Base-by-base conservation (phyloP, 1,140 invertebrate genomes). In the Bombus turneri region DNA sequence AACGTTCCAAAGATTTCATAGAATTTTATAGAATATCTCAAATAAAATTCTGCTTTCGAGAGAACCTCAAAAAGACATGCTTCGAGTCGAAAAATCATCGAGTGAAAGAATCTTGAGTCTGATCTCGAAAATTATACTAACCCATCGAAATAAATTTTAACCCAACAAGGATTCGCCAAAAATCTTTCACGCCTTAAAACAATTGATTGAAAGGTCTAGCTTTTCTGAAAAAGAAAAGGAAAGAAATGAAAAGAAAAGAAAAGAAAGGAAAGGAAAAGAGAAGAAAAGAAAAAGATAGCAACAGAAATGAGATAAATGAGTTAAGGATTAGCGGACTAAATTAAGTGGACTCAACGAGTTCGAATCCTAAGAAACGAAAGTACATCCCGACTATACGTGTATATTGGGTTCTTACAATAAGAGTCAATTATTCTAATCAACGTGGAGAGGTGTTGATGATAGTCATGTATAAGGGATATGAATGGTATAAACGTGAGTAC, bases 341-440 rank as follows among this genome's bases (percentile, higher is more conserved):
- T 73, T 39, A 47, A 74, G 18, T 18, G 53, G 69, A 73, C 39
- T 39, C 53, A 8, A 22, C 41, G n/a, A 64, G 57, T 57, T 74
- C 34, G 57, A 72, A 64, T 62, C 77, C 53, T 47, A 66, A 31
- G n/a, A 62, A 73, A 90, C 80, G 88, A 90, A 90, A 90, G 88
- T 90, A 90, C 62, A 79, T 53, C 28, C 76, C 62, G 77, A 90
- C 80, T 86, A 82, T 88, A 81, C 34, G 37, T 80, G 41, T 66
- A 80, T 80, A 81, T 90, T 90, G 82, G 83, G 69, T 90, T 90
- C 76, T 90, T 69, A 87, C 37, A 43, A 90, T 90, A 86, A 87
- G 88, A 90, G 88, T 90, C 89, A 90, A 90, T 90, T 90, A 90
- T 87, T 86, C 68, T 87, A 90, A 80, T 73, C 83, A 87, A 72